Conservation (phyloP, 2,113 vertebrate genomes). For the Cryptotis parvus region DNA sequence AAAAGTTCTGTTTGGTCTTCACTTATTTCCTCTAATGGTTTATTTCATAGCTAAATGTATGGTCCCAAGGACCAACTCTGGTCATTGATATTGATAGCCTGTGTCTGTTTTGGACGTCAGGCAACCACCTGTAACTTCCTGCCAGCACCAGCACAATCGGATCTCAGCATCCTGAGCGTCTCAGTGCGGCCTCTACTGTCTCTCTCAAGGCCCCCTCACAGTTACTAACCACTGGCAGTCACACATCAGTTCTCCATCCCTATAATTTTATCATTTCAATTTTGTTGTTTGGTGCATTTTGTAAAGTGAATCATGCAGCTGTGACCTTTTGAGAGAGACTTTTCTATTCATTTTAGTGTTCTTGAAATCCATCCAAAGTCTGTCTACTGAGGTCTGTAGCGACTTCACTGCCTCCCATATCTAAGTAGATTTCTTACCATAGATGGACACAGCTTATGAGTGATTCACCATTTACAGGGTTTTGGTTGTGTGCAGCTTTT, state of each 20-base stretch:
- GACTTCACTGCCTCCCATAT: background rate
- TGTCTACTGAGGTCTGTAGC: background rate
- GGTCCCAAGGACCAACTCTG: background rate
- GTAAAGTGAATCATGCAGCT: background rate
- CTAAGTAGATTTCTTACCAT: background rate
- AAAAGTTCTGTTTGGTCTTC: background rate
- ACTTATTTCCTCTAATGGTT: background rate
- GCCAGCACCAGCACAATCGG: too few relatives aligned
- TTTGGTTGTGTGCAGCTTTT: conserved; percentile 2
- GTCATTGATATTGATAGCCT: background rate
- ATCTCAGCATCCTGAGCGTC: background rate
- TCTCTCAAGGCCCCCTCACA: background rate
- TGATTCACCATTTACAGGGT: background rate
- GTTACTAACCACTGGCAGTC: background rate
- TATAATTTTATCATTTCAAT: conserved; percentile 22
- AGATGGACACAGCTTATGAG: background rate
- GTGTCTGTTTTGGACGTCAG: background rate
- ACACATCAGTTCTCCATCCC: background rate
- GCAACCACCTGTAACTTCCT: background rate
- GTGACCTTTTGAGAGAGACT: background rate
- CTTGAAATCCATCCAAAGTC: background rate
- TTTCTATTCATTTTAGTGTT: background rate
- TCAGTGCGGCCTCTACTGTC: background rate
- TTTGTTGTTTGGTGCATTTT: conserved; percentile 18
- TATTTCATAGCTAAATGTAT: background rate